phyloP scores from a whole-genome alignment of 2,888 invertebrate genomes.

The Acanthosepion pharaonis region DNA sequence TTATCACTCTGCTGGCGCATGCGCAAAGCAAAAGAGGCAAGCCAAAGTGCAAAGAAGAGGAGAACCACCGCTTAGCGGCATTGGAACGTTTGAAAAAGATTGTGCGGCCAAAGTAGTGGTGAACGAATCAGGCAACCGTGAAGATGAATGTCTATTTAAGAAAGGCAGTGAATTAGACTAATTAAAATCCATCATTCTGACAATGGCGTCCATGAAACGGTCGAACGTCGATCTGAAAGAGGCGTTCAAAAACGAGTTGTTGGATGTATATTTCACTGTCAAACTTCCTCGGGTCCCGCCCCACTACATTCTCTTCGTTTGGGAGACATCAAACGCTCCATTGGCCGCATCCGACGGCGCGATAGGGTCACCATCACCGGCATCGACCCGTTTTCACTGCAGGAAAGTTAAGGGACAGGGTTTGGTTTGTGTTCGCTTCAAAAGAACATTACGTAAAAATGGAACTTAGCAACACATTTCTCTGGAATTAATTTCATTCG shows the following conservation, averaged over 20 bases:
- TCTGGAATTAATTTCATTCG: neutral
- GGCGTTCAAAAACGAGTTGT: constrained; percentile 11
- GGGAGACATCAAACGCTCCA: constrained; percentile 18
- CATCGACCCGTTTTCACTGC: neutral
- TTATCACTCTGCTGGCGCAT: neutral
- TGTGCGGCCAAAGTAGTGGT: neutral
- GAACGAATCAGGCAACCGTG: neutral
- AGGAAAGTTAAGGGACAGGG: neutral
- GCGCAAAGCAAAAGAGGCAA: neutral
- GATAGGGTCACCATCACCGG: neutral
- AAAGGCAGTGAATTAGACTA: constrained; percentile 21
- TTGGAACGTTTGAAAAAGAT: neutral
- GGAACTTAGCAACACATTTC: constrained; percentile 13
- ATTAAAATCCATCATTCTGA: constrained; percentile 33
- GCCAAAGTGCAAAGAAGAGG: neutral
- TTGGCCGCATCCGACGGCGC: neutral
- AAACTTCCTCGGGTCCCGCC: neutral
- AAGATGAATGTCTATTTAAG: constrained; percentile 33
- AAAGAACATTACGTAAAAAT: constrained; percentile 33
- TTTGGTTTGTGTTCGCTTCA: neutral
- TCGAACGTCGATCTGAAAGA: neutral
- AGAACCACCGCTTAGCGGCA: neutral
- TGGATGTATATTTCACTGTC: neutral
- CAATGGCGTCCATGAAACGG: neutral
- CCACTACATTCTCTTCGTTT: neutral